Conservation (phyloP, 2,113 vertebrate species). For the Spheniscus mendiculus region DNA sequence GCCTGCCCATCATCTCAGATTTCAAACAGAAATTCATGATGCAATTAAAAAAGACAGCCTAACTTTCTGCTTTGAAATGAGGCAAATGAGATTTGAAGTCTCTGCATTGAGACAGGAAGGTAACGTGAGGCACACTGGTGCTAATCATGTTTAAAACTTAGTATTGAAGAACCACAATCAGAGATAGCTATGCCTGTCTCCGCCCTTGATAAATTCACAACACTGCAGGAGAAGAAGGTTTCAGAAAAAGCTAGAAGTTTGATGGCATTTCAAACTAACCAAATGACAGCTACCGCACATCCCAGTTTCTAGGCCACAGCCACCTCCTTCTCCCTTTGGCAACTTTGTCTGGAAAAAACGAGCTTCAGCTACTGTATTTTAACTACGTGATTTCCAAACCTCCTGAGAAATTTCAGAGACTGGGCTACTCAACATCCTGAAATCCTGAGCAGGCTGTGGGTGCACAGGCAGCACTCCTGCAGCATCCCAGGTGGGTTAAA, state of each 20-base stretch:
- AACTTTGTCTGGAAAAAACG: neutral
- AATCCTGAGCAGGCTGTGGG: neutral
- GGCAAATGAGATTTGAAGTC: too few species aligned
- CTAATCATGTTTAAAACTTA: rapidly evolving
- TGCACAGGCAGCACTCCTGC: too few species aligned
- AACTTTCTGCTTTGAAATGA: neutral
- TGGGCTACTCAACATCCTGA: neutral
- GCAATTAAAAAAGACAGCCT: neutral
- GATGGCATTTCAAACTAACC: neutral
- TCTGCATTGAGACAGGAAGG: neutral
- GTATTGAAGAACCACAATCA: neutral
- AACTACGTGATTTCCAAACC: rapidly evolving
- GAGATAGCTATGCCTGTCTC: neutral
- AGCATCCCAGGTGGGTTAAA: neutral
- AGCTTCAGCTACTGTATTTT: neutral
- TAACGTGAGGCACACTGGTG: rapidly evolving
- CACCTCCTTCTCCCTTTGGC: neutral
- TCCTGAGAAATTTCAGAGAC: neutral
- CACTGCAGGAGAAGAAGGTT: neutral
- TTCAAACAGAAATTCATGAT: neutral
- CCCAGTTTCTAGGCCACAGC: neutral
- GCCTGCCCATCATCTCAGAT: rapidly evolving
- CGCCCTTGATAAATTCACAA: neutral
- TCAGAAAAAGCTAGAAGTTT: too few species aligned
- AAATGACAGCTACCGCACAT: neutral